Evolutionary conservation across 1,140 invertebrate genomes (phyloP).

Genomic region (Phocides pigmalion): DNA sequence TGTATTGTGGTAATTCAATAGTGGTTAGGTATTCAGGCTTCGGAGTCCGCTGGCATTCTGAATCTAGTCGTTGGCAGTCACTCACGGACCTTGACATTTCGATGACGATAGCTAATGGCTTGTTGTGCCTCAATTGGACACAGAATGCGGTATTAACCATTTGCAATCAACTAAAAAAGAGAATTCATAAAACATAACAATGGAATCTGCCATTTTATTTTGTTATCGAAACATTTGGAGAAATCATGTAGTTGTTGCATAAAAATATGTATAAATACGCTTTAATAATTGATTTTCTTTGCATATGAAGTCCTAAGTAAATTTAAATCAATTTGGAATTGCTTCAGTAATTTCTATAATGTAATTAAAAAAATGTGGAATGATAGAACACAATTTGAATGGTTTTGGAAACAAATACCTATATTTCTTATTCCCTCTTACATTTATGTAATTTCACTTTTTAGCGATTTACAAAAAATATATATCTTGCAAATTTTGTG

Average conservation of each 20-base stretch:
- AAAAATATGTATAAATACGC: too few relatives aligned
- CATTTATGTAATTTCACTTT: too few relatives aligned
- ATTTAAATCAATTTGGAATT: too few relatives aligned
- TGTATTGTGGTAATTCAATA: conserved; percentile 23
- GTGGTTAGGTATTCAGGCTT: conserved; percentile 46
- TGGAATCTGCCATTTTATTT: background rate
- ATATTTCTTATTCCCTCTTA: too few relatives aligned
- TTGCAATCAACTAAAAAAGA: conserved; percentile 23
- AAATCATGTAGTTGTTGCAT: background rate
- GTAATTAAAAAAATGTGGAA: too few relatives aligned
- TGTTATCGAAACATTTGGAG: background rate
- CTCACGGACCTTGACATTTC: conserved; percentile 74
- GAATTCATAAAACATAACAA: background rate
- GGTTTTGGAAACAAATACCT: too few relatives aligned
- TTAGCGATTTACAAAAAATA: too few relatives aligned
- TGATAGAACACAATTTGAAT: too few relatives aligned
- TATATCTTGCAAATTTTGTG: too few relatives aligned
- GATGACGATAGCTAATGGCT: conserved; percentile 47
- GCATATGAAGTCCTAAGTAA: too few relatives aligned
- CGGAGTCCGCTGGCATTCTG: conserved; percentile 62
- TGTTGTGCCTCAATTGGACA: conserved; percentile 46
- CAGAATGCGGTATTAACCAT: conserved; percentile 20
- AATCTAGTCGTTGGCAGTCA: conserved; percentile 50
- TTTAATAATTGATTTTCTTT: too few relatives aligned
- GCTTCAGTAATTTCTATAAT: too few relatives aligned